phyloP scores from a whole-genome alignment of 2,797 vertebrate species.

The Tragelaphus eurycerus region DNA sequence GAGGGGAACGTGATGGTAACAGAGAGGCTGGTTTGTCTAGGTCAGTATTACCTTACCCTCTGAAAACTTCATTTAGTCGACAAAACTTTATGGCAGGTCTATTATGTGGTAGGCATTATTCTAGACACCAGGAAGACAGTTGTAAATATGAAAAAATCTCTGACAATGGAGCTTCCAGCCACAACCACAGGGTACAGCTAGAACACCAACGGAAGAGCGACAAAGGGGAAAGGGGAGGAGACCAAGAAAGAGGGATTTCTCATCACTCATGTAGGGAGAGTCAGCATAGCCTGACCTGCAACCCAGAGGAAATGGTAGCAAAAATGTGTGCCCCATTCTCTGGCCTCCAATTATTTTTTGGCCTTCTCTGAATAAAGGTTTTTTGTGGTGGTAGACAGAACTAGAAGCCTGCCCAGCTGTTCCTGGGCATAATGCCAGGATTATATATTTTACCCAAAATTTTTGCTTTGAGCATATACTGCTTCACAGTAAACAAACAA shows the following conservation, averaged over 20 bases:
- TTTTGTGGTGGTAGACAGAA: background rate
- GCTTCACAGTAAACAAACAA: slow-evolving; percentile 38
- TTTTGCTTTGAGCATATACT: background rate
- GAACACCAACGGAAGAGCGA: rapidly evolving
- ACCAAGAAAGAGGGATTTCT: background rate
- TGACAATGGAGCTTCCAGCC: background rate
- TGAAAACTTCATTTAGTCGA: background rate
- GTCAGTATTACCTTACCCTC: background rate
- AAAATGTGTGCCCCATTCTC: background rate
- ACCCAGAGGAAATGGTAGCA: background rate
- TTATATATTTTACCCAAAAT: background rate
- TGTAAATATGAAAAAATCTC: background rate
- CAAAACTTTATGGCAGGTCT: background rate
- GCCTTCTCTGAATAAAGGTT: background rate
- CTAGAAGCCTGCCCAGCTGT: background rate
- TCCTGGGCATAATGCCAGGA: background rate
- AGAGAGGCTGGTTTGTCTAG: background rate
- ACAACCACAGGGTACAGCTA: background rate
- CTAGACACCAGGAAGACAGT: background rate
- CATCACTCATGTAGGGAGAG: background rate
- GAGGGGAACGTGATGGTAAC: background rate
- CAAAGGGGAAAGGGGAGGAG: background rate
- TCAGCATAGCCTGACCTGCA: background rate
- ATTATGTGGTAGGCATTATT: background rate
- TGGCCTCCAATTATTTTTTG: background rate